These are phyloP conservation scores for Omphaloscelis lunosa DNA, from an alignment of 2,888 invertebrate genomes.

Conservation along the genomic window DNA sequence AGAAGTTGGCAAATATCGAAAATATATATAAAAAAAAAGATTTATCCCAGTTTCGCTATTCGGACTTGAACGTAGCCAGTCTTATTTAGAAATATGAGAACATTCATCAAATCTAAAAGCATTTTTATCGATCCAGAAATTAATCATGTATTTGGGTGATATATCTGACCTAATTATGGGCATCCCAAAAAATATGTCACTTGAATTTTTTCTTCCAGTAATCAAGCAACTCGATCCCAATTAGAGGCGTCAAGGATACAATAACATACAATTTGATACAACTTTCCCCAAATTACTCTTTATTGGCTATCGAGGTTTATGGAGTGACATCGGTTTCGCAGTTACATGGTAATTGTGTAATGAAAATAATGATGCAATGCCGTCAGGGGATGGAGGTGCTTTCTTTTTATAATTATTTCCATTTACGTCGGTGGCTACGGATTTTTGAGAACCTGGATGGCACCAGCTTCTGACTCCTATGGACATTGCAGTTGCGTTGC, in stretches of 20 bases:
- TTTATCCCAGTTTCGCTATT: too few species aligned
- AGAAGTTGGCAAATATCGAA: neutral
- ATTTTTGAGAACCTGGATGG: neutral
- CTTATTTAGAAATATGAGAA: neutral
- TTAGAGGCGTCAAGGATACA: slow-evolving; percentile 61
- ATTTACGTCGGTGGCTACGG: neutral
- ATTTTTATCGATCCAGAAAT: neutral
- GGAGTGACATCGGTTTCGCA: slow-evolving; percentile 58
- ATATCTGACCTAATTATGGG: slow-evolving; percentile 12
- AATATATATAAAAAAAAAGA: neutral
- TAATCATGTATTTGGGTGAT: neutral
- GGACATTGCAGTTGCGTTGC: neutral
- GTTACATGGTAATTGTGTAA: slow-evolving; percentile 65
- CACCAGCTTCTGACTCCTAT: neutral
- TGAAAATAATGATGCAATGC: slow-evolving; percentile 45
- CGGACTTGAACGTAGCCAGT: neutral
- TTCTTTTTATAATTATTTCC: neutral
- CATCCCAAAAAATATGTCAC: slow-evolving; percentile 14
- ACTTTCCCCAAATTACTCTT: slow-evolving; percentile 68
- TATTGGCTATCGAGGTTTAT: slow-evolving; percentile 66
- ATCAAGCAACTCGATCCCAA: slow-evolving; percentile 65
- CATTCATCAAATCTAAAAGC: neutral
- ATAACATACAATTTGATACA: slow-evolving; percentile 53
- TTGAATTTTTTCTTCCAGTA: slow-evolving; percentile 30
- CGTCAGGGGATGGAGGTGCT: slow-evolving; percentile 28